Conservation (phyloP, 2,888 invertebrate species). For the Sinotaia quadrata region DNA sequence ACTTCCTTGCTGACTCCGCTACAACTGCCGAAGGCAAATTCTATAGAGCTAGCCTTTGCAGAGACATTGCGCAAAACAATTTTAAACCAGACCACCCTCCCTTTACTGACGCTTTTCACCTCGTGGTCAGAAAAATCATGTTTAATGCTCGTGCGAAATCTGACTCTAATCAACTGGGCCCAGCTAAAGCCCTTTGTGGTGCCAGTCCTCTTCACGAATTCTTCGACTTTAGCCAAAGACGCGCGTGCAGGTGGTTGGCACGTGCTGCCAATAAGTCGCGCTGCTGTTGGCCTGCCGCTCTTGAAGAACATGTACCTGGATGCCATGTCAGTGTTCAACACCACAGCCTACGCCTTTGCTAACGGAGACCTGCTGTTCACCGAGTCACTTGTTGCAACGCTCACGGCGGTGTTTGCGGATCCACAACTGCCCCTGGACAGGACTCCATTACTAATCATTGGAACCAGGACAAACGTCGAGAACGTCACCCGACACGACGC, state of each 20-base stretch:
- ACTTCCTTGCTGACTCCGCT: background rate
- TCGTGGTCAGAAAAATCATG: slow-evolving; percentile 50
- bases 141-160: slow-evolving; percentile 49
- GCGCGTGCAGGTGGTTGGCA: slow-evolving; percentile 49
- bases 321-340: slow-evolving; percentile 46
- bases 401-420: slow-evolving; percentile 34
- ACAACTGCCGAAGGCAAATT: no score
- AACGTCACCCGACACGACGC: slow-evolving; percentile 49
- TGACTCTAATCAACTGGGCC: slow-evolving; percentile 53
- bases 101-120: slow-evolving; percentile 54
- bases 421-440: slow-evolving; percentile 18
- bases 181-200: slow-evolving; percentile 47
- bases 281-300: slow-evolving; percentile 53
- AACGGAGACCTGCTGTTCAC: slow-evolving; percentile 64
- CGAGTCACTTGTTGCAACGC: slow-evolving; percentile 43
- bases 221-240: slow-evolving; percentile 28
- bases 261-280: slow-evolving; percentile 41
- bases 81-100: background rate
- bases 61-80: background rate
- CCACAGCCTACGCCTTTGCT: slow-evolving; percentile 55
- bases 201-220: slow-evolving; percentile 53
- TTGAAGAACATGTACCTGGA: slow-evolving; percentile 60
- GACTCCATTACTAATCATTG: slow-evolving; percentile 41
- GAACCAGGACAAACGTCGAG: slow-evolving; percentile 43
- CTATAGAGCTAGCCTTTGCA: background rate